Conservation (phyloP, 1,140 invertebrate genomes). For the Calosoma granatense region DNA sequence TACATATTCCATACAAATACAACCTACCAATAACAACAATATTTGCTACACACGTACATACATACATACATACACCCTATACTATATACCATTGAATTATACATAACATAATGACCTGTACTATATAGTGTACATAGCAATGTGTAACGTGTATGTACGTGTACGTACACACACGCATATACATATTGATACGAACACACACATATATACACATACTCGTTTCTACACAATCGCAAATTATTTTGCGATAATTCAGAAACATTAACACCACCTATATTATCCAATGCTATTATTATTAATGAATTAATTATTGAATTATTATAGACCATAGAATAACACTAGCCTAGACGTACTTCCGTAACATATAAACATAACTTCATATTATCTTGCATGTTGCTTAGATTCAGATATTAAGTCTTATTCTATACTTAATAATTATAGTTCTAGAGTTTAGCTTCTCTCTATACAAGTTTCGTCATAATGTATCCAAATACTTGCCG, state of each 20-base stretch:
- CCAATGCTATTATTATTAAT: conserved; percentile 18
- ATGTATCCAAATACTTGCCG: conserved; percentile 5
- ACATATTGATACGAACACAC: neutral
- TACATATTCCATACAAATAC: no score
- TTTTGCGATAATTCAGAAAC: no score
- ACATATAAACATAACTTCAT: conserved; percentile 30
- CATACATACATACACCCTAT: no score
- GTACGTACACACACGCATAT: no score
- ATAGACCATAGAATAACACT: conserved; percentile 30
- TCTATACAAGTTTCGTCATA: conserved; percentile 13
- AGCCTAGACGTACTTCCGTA: conserved; percentile 31
- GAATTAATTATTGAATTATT: conserved; percentile 14
- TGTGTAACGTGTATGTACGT: no score
- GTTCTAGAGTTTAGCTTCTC: conserved; percentile 26
- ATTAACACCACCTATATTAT: conserved; percentile 1
- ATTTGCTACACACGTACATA: no score
- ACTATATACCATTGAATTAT: no score
- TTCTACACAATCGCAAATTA: no score
- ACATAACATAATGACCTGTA: no score
- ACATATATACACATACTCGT: no score
- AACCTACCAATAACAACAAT: no score
- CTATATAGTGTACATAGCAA: no score
- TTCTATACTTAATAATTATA: conserved; percentile 27
- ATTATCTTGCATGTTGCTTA: conserved; percentile 32
- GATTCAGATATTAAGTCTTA: conserved; percentile 25